A percentile compares a stretch with the other conserved stretches of the same genome.
Evolutionary conservation across 23 tunicate genomes (phyloP).

Genomic region (Halocynthia roretzi): DNA sequence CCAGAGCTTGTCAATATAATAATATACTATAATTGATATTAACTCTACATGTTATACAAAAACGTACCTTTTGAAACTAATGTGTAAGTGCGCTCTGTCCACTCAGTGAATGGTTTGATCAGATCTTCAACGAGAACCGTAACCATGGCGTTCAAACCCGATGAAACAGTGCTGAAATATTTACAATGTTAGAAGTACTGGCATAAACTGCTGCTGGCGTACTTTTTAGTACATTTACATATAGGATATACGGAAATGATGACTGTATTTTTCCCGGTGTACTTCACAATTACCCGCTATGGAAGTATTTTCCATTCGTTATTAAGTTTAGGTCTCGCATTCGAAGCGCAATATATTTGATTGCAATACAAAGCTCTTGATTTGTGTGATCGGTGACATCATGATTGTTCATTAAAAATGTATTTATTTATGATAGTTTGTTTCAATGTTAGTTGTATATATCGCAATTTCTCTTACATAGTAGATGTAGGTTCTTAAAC

Average conservation of each 20-base stretch:
- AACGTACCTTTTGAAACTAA: conserved; percentile 41
- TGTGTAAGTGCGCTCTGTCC: conserved; percentile 40
- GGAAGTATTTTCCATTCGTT: background rate
- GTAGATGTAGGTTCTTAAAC: background rate
- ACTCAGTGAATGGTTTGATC: conserved; percentile 36
- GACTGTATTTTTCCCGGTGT: too few relatives aligned
- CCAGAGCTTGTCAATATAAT: background rate
- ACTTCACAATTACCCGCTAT: background rate
- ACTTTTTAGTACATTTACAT: too few relatives aligned
- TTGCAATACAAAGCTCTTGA: background rate
- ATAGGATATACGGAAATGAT: too few relatives aligned
- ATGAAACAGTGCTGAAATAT: conserved; percentile 48
- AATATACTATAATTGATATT: background rate
- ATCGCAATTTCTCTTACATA: background rate
- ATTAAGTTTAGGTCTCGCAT: background rate
- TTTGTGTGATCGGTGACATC: background rate
- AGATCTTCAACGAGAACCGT: conserved; percentile 49
- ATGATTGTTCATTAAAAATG: background rate
- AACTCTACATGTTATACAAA: background rate
- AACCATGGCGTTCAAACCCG: conserved; percentile 53
- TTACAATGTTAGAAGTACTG: background rate
- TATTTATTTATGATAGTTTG: background rate
- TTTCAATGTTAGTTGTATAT: too few relatives aligned
- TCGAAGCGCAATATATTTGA: background rate
- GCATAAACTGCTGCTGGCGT: background rate